Conservation (phyloP, 2,113 vertebrate species). For the Paraplagusia blochii region DNA sequence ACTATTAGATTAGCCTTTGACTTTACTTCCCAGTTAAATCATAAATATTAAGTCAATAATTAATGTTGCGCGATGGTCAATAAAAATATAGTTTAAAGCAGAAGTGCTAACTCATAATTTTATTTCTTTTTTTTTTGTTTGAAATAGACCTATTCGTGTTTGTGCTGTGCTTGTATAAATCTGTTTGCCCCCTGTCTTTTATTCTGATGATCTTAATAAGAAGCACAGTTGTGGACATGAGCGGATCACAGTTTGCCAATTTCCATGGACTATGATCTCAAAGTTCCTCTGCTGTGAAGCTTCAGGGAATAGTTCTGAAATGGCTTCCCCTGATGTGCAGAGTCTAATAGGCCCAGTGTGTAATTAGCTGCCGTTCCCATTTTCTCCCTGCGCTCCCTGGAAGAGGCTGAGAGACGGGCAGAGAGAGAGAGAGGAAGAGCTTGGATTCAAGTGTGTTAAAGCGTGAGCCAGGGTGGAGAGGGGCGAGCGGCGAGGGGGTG, state of each 20-base stretch:
- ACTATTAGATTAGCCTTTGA: too few species aligned
- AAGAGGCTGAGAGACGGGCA: constrained; percentile 44
- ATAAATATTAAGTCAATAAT: too few species aligned
- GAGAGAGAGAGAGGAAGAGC: constrained; percentile 33
- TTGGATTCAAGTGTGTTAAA: constrained; percentile 5
- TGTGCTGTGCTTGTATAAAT: too few species aligned
- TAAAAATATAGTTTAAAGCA: too few species aligned
- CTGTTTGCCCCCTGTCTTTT: too few species aligned
- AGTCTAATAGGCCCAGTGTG: constrained; percentile 60
- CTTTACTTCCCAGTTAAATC: too few species aligned
- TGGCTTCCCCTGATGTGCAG: constrained; percentile 66
- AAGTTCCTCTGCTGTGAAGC: constrained; percentile 56
- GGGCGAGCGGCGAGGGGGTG: too few species aligned
- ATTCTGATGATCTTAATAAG: constrained; percentile 1
- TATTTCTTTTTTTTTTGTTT: too few species aligned
- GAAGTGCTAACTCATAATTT: too few species aligned
- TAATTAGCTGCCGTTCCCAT: constrained; percentile 77
- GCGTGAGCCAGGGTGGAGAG: too few species aligned
- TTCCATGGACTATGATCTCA: constrained; percentile 46
- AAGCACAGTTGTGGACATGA: neutral
- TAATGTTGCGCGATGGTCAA: too few species aligned
- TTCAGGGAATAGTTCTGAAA: constrained; percentile 60
- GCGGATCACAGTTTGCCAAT: neutral
- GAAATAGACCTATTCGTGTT: too few species aligned
- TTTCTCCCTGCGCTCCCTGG: constrained; percentile 59